Conservation (phyloP, 1,140 invertebrate species). For the Amyelois transitella region DNA sequence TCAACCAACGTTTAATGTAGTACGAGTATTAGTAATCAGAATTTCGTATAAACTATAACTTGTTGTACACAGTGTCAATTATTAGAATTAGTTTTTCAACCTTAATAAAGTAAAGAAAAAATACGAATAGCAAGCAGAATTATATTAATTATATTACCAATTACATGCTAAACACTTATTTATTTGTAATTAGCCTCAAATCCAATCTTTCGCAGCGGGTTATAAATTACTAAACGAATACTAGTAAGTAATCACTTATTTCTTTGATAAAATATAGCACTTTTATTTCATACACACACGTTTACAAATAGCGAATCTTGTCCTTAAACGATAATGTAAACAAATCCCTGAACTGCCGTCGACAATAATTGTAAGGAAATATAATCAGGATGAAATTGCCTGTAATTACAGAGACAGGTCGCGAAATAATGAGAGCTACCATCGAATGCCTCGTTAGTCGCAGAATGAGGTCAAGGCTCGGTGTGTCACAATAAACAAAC, state of each 20-base stretch:
- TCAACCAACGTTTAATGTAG: background rate
- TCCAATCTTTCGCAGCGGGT: no score
- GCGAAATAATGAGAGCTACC: slow-evolving; percentile 28
- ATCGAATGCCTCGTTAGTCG: slow-evolving; percentile 28
- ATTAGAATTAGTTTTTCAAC: no score
- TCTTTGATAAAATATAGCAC: background rate
- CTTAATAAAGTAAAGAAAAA: no score
- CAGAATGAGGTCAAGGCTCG: slow-evolving; percentile 20
- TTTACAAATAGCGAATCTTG: background rate
- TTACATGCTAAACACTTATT: no score
- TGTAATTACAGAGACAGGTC: slow-evolving; percentile 29
- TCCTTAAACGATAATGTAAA: background rate
- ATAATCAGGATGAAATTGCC: slow-evolving; percentile 21
- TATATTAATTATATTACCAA: no score
- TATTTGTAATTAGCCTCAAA: no score
- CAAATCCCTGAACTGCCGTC: background rate
- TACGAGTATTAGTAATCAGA: background rate
- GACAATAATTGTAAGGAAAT: slow-evolving; percentile 16
- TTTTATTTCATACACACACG: background rate
- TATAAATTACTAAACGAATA: no score
- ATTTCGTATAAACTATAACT: background rate
- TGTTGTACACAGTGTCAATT: no score
- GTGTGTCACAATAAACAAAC: slow-evolving; percentile 8
- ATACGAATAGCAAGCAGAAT: no score
- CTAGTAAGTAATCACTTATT: no score